Evolutionary conservation across 2,113 vertebrate genomes (phyloP).

Genomic region (Ailuropoda melanoleuca): DNA sequence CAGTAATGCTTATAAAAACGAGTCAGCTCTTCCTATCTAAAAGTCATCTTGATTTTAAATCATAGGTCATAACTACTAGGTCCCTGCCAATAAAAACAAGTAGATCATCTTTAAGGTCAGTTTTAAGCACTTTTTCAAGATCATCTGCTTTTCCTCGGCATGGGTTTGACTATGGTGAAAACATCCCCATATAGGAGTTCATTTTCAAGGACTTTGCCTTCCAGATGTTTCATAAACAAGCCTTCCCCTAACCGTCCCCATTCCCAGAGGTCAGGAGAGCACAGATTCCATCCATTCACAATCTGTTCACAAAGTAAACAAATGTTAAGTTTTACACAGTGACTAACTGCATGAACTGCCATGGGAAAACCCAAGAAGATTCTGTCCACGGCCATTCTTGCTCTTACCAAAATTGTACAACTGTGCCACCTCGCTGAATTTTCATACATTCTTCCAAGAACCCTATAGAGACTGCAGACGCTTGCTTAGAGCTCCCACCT

Average conservation of each 20-base stretch:
- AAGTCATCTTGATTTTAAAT: constrained; percentile 44
- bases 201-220: constrained; percentile 31
- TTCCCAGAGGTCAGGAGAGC: constrained; percentile 47
- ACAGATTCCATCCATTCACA: constrained; percentile 30
- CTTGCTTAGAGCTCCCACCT: neutral
- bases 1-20: constrained; percentile 35
- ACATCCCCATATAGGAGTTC: neutral
- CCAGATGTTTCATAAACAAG: constrained; percentile 66
- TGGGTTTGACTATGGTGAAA: neutral
- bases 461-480: neutral
- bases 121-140: neutral
- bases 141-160: neutral
- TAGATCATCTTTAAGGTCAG: constrained; percentile 17
- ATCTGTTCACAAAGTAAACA: constrained; percentile 69
- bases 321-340: constrained; percentile 32
- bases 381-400: neutral
- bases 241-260: neutral
- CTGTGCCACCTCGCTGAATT: neutral
- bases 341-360: neutral
- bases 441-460: neutral
- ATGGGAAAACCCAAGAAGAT: constrained; percentile 22
- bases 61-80: constrained; percentile 18
- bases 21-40: constrained; percentile 29
- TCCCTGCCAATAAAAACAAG: constrained; percentile 46
- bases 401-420: neutral